Percentiles rank a stretch among this genome's conserved stretches.
Evolutionary conservation across 2,888 invertebrate species (phyloP).

Genomic region (Alsophila aescularia): DNA sequence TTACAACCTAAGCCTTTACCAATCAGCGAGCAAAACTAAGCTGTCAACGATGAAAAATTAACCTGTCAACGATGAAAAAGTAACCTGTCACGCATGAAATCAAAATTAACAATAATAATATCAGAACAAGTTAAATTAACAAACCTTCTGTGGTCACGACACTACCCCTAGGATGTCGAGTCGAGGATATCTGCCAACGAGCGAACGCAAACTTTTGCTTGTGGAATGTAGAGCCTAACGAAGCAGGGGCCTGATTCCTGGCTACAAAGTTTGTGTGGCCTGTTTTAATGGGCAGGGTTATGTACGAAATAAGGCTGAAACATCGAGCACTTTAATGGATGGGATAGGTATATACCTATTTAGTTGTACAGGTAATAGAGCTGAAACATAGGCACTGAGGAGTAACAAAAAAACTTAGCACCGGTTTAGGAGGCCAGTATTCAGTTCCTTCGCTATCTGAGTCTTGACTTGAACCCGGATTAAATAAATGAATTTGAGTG

Average conservation of each 20-base stretch:
- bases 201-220: conserved; percentile 17
- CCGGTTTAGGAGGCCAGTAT: no score
- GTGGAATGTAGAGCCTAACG: conserved; percentile 26
- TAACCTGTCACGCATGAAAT: no score
- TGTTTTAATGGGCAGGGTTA: conserved; percentile 18
- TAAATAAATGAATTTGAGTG: no score
- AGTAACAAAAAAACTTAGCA: no score
- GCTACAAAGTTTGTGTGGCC: conserved; percentile 18
- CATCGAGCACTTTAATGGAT: not conserved
- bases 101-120: not conserved
- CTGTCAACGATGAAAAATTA: no score
- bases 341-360: not conserved
- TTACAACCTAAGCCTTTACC: no score
- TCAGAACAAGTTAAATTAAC: not conserved
- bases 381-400: no score
- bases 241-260: conserved; percentile 18
- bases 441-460: no score
- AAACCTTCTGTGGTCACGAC: conserved; percentile 21
- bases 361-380: no score
- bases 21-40: no score
- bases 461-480: no score
- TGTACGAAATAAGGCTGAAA: not conserved
- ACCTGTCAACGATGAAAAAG: no score
- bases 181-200: not conserved
- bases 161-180: conserved; percentile 9